A percentile compares a stretch with the other conserved stretches of the same genome.
Conservation (phyloP, 2,797 vertebrate species). For the Chloroceryle inda region DNA sequence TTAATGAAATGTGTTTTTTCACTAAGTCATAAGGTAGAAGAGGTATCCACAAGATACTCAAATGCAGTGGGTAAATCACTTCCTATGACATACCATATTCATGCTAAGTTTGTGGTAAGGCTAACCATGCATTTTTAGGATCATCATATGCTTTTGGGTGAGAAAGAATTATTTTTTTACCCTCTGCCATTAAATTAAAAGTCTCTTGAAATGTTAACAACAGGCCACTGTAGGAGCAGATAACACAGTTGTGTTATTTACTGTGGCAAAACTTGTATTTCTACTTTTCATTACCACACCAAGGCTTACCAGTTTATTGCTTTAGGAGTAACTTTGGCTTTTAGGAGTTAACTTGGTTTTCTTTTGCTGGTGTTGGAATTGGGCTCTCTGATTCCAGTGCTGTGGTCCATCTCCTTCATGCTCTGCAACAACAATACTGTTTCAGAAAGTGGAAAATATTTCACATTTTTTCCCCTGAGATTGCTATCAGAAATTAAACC, state of each 20-base stretch:
- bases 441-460: slow-evolving; percentile 50
- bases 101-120: neutral
- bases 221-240: neutral
- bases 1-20: neutral
- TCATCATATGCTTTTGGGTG: neutral
- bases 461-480: slow-evolving; percentile 48
- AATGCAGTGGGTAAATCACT: neutral
- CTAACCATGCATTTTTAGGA: neutral
- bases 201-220: neutral
- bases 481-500: slow-evolving; percentile 49
- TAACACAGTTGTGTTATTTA: neutral
- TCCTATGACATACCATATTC: neutral
- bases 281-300: neutral
- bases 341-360: slow-evolving; percentile 12
- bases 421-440: slow-evolving; percentile 3
- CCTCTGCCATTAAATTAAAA: neutral
- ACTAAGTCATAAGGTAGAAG: neutral
- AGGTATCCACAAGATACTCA: neutral
- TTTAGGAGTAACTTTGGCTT: neutral
- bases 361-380: slow-evolving; percentile 30
- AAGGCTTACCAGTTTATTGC: neutral
- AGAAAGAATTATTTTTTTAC: neutral
- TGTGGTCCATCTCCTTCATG: neutral
- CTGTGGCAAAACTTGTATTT: neutral
- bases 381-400: neutral